These are phyloP conservation scores for Hermatobates lingyangjiaoensis DNA, from an alignment of 1,140 invertebrate genomes.

Conservation along the genomic window DNA sequence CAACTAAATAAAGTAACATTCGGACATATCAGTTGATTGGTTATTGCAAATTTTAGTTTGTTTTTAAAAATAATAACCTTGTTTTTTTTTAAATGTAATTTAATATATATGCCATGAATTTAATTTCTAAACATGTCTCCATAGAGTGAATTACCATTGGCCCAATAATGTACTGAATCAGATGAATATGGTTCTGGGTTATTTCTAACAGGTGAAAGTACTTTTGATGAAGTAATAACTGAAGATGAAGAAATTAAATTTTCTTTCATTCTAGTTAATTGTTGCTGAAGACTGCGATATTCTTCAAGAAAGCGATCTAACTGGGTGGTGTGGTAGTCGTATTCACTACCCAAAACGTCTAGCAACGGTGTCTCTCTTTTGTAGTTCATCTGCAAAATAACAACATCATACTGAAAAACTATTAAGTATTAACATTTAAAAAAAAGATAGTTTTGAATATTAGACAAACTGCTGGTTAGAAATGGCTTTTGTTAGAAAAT, in stretches of 20 bases:
- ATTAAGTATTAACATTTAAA: no score
- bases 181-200: not conserved
- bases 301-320: slow-evolving; percentile 55
- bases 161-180: not conserved
- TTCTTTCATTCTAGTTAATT: slow-evolving; percentile 55
- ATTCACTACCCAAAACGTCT: slow-evolving; percentile 24
- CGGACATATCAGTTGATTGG: no score
- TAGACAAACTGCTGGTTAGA: no score
- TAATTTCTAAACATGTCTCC: not conserved
- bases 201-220: not conserved
- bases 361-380: slow-evolving; percentile 16
- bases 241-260: slow-evolving; percentile 16
- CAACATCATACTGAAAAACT: no score
- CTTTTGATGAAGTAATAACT: not conserved
- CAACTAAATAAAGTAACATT: no score
- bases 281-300: slow-evolving; percentile 49
- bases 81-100: no score
- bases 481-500: no score
- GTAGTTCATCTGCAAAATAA: not conserved
- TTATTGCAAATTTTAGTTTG: no score
- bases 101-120: not conserved
- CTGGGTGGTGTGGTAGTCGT: slow-evolving; percentile 55
- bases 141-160: not conserved
- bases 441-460: no score
- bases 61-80: no score